A percentile compares a stretch with the other conserved stretches of the same genome.
Evolutionary conservation across 2,888 invertebrate genomes (phyloP).

Genomic region (Osedax fenrisi): DNA sequence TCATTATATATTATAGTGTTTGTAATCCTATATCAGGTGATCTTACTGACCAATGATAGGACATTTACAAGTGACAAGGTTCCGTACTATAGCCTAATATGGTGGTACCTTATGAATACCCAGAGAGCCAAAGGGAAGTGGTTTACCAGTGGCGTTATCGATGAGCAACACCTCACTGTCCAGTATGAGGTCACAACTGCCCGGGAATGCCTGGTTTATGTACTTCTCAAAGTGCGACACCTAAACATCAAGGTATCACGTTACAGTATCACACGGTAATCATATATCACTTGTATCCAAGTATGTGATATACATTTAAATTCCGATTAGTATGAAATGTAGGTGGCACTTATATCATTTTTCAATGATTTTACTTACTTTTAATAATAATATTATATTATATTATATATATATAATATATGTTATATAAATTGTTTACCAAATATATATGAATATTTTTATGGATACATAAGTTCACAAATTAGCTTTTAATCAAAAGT

Average conservation of each 20-base stretch:
- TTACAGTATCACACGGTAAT: neutral
- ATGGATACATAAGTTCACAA: no score
- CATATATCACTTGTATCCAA: neutral
- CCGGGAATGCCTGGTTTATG: conserved; percentile 76
- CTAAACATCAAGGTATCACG: no score
- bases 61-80: no score
- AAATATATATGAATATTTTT: no score
- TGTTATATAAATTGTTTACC: neutral
- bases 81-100: no score
- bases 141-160: conserved; percentile 68
- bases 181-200: conserved; percentile 71
- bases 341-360: no score
- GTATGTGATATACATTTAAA: neutral
- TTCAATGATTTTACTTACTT: no score
- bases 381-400: neutral
- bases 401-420: neutral
- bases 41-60: no score
- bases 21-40: no score
- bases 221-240: conserved; percentile 71
- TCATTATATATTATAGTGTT: no score
- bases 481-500: no score
- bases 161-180: conserved; percentile 83
- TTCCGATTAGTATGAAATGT: no score
- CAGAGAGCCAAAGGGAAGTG: conserved; percentile 79
- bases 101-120: conserved; percentile 79